Percentiles rank a stretch among this genome's conserved stretches.
These are phyloP conservation scores for Emmelina monodactyla DNA, from an alignment of 2,888 invertebrate species.

Conservation along the genomic window DNA sequence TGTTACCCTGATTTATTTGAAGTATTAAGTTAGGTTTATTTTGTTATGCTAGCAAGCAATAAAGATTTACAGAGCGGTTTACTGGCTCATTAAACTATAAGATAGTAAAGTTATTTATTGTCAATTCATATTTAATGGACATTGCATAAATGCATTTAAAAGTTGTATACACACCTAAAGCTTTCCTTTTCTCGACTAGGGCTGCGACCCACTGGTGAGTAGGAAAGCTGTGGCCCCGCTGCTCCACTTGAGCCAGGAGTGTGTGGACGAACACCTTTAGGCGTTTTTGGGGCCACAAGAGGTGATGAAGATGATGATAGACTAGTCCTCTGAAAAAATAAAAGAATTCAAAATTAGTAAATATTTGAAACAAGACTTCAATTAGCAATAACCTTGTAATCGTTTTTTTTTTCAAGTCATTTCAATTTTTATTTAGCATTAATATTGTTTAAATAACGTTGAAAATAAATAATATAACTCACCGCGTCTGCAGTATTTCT, in stretches of 20 bases:
- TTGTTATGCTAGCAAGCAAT: too few species aligned
- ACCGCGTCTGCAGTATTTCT: conserved; percentile 67
- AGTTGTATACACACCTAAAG: too few species aligned
- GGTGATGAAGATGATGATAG: conserved; percentile 59
- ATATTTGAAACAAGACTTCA: too few species aligned
- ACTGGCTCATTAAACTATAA: too few species aligned
- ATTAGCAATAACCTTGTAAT: too few species aligned
- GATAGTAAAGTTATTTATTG: too few species aligned
- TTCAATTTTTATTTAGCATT: neutral
- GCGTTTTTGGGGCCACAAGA: conserved; percentile 57
- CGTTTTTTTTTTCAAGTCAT: too few species aligned
- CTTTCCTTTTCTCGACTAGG: conserved; percentile 83
- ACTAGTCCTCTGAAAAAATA: conserved; percentile 40
- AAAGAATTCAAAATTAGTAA: neutral
- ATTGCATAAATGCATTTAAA: too few species aligned
- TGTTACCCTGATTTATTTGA: too few species aligned
- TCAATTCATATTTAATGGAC: too few species aligned
- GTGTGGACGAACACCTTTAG: conserved; percentile 53
- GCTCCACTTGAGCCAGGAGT: conserved; percentile 53
- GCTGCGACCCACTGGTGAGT: conserved; percentile 81
- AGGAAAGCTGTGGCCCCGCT: conserved; percentile 60
- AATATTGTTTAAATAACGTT: neutral
- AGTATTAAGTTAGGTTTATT: too few species aligned
- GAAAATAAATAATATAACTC: conserved; percentile 14
- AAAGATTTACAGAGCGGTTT: too few species aligned